These are phyloP conservation scores for Stenotaenia linearis DNA, from an alignment of 2,888 invertebrate genomes.

Conservation along the genomic window DNA sequence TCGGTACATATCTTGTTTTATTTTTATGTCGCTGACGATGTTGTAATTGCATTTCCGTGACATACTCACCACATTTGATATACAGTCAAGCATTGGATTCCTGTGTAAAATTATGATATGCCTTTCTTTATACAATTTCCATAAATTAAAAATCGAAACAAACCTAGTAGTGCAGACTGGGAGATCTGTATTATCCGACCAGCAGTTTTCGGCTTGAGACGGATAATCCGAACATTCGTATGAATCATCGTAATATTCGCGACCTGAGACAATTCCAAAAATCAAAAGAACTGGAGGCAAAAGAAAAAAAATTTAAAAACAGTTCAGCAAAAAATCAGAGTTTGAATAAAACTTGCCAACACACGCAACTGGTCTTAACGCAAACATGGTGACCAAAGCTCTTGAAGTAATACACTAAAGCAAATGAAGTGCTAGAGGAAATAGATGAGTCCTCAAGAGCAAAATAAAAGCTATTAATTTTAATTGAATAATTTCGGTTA, in stretches of 20 bases:
- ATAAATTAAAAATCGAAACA: too few relatives aligned
- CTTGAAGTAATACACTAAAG: neutral
- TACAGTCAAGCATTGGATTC: neutral
- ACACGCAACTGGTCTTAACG: neutral
- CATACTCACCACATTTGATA: neutral
- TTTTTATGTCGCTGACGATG: neutral
- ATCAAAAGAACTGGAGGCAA: neutral
- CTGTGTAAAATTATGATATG: neutral
- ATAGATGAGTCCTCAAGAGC: neutral
- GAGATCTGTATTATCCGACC: neutral
- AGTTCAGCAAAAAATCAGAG: neutral
- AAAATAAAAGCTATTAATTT: neutral
- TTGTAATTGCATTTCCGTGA: neutral
- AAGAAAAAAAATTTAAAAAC: neutral
- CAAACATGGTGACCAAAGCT: neutral
- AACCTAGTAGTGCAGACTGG: neutral
- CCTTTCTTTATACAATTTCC: too few relatives aligned
- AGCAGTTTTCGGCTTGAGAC: neutral
- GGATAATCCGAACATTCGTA: neutral
- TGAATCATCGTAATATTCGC: neutral
- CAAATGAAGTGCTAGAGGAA: neutral
- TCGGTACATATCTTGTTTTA: neutral
- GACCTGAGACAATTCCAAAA: neutral
- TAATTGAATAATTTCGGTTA: conserved; percentile 1
- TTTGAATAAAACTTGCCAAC: neutral